Percentiles rank a stretch among this genome's conserved stretches.
Conservation (phyloP, 2,113 vertebrate genomes). For the Illadopsis cleaveri region DNA sequence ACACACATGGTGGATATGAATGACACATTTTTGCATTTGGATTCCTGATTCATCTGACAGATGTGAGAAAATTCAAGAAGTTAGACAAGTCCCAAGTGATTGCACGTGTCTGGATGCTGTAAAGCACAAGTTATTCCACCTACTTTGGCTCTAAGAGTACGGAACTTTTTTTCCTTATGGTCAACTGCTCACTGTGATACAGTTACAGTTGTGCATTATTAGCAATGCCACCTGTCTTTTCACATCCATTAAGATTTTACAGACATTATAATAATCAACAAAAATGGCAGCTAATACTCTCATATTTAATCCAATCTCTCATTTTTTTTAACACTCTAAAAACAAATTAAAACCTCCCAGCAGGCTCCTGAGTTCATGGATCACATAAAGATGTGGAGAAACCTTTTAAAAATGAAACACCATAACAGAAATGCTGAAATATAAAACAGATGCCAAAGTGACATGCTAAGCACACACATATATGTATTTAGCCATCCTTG, state of each 20-base stretch:
- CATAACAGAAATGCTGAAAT: not conserved
- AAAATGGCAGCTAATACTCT: not conserved
- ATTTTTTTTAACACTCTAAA: not conserved
- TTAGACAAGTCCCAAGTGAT: constrained; percentile 27
- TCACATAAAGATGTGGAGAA: not conserved
- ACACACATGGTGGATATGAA: not conserved
- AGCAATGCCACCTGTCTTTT: not conserved
- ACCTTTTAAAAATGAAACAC: not conserved
- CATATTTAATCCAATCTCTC: not conserved
- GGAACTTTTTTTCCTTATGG: not conserved
- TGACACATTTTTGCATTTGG: not conserved
- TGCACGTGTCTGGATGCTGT: not conserved
- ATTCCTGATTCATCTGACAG: constrained; percentile 44
- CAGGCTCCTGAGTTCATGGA: not conserved
- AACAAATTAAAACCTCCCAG: not conserved
- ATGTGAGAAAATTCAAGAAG: constrained; percentile 21
- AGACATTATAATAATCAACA: not conserved
- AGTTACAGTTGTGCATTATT: not conserved
- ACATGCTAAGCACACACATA: not conserved
- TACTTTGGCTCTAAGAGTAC: constrained; percentile 4
- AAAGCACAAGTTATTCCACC: constrained; percentile 33
- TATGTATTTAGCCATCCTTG: not conserved
- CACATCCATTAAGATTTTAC: not conserved
- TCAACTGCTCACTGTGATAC: not conserved
- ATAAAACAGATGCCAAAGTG: not conserved